These are phyloP conservation scores for Corella eumyota DNA, from an alignment of 23 tunicate genomes.

Conservation along the genomic window DNA sequence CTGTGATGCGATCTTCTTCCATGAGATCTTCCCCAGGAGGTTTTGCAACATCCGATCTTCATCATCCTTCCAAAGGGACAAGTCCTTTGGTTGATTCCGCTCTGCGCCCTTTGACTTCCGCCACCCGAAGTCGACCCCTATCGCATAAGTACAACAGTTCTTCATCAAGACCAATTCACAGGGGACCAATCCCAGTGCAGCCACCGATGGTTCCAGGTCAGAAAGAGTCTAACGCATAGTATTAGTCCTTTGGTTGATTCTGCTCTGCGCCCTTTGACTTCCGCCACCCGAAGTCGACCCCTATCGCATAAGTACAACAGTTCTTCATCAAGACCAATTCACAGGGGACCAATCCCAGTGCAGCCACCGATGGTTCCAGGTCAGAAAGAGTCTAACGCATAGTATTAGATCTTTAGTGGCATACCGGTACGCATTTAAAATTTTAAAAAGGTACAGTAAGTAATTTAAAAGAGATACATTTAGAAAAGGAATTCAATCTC, in stretches of 20 bases:
- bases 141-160: slow-evolving; percentile 17
- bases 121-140: slow-evolving; percentile 14
- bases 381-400: no score
- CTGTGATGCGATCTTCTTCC: slow-evolving; percentile 12
- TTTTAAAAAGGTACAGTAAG: no score
- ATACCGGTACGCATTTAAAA: no score
- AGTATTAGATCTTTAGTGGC: no score
- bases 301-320: slow-evolving; percentile 22
- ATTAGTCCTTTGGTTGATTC: no score
- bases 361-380: slow-evolving; percentile 11
- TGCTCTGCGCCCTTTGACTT: not conserved
- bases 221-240: no score
- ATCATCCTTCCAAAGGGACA: not conserved
- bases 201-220: slow-evolving; percentile 15
- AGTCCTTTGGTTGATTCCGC: no score
- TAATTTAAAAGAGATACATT: no score
- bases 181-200: slow-evolving; percentile 12
- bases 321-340: not conserved
- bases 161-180: not conserved
- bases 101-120: not conserved
- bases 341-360: slow-evolving; percentile 13
- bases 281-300: slow-evolving; percentile 9
- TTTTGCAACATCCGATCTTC: slow-evolving; percentile 7
- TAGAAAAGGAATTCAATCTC: no score
- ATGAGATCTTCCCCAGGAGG: not conserved